phyloP scores from a whole-genome alignment of 1,140 invertebrate genomes.

The Portunus trituberculatus region DNA sequence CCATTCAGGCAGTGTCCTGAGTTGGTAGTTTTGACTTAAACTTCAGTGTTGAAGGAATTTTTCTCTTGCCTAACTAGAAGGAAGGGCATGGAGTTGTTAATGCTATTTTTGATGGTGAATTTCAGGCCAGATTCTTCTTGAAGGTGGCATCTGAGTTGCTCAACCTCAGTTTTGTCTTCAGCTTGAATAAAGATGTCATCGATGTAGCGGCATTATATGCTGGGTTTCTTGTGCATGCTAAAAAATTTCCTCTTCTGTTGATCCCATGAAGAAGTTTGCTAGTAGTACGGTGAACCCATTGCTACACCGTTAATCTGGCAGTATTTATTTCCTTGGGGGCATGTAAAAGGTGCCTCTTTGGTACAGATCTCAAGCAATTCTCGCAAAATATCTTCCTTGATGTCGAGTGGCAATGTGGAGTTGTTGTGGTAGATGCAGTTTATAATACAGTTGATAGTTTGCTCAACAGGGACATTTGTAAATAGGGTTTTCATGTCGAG shows the following conservation, averaged over 20 bases:
- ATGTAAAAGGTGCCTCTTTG: conserved; percentile 23
- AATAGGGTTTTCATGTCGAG: neutral
- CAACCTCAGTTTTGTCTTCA: neutral
- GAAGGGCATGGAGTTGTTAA: too few relatives aligned
- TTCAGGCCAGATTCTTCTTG: neutral
- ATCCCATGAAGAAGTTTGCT: neutral
- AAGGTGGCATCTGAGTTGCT: neutral
- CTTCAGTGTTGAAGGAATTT: neutral
- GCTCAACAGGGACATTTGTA: neutral
- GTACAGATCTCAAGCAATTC: neutral
- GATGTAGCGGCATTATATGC: neutral
- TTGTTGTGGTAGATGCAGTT: neutral
- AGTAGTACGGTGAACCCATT: neutral
- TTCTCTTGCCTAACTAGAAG: neutral
- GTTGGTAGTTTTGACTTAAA: neutral
- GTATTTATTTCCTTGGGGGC: conserved; percentile 2
- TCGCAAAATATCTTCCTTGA: neutral
- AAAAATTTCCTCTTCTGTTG: too few relatives aligned
- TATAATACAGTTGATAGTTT: neutral
- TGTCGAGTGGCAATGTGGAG: neutral
- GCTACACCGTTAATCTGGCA: conserved; percentile 23
- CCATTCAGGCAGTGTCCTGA: neutral
- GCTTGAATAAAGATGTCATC: neutral
- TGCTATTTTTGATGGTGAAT: neutral
- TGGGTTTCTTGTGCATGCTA: too few relatives aligned